Evolutionary conservation across 2,113 vertebrate species (phyloP), one percentile per base, ranked within the genome.

Genomic region (Rhinoptilus africanus): DNA sequence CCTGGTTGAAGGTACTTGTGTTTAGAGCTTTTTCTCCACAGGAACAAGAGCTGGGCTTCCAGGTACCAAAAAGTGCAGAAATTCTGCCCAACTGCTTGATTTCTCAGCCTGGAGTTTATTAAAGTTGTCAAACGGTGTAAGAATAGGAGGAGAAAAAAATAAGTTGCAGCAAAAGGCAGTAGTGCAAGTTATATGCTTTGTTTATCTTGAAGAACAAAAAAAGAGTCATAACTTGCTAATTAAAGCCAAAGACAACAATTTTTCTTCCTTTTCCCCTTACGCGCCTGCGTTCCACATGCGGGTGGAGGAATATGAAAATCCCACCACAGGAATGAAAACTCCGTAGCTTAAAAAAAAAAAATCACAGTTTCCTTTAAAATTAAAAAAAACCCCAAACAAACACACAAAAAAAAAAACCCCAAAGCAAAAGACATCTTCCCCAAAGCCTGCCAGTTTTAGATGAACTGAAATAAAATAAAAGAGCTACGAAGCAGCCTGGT

Each of bases 281-380:
- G 1, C 3, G 1, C 9, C 43, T 14, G 23, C 1, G 2, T 23
- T 39, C 51, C 19, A 27, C 30, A 8, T 1, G 11, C 16, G 20
- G 21, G 48, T 9, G 7, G 34, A 15, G 24, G 35, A n/a, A 37
- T 2, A 4, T 4, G 9, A 34, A 51, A 41, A 54, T 6, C 50
- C 35, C 50, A 23, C 35, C 1, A 0, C 1, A 1, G 57, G 50
- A 50, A 50, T 16, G 15, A 62, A 35, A 34, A 22, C 19, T 23
- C 48, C 15, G 4, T 10, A 3, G 30, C 30, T 34, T 26, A 27
- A 41, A 39, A 39, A 39, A 39, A 39, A 39, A 39, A 63, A 35
- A 9, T 10, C 5, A 23, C 1, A 2, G 4, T 35, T 62, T 68
- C 22, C 35, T 34, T 62, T 28, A 13, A n/a, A 54, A 26, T 6